Evolutionary conservation across 2,888 invertebrate genomes (phyloP).

Genomic region (Pseudoips prasinana): DNA sequence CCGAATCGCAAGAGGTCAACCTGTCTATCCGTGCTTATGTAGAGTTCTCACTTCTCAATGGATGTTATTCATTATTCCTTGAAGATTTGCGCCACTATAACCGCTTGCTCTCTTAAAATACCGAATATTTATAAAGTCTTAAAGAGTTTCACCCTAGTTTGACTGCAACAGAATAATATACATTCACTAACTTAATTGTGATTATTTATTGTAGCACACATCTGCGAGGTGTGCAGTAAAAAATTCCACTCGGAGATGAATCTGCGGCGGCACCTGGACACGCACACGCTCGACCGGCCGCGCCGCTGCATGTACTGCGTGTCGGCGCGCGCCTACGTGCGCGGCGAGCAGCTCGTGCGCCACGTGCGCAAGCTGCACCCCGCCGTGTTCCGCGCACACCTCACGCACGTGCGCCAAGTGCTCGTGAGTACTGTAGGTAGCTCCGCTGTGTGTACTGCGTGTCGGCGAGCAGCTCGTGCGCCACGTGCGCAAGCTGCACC

Average conservation of each 20-base stretch:
- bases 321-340: slow-evolving; percentile 86
- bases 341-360: slow-evolving; percentile 89
- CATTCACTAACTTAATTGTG: too few species aligned
- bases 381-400: slow-evolving; percentile 79
- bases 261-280: slow-evolving; percentile 86
- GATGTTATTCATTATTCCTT: too few species aligned
- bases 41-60: too few species aligned
- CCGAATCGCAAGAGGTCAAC: too few species aligned
- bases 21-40: too few species aligned
- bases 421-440: slow-evolving; percentile 63
- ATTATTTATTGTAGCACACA: slow-evolving; percentile 45
- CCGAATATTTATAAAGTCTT: too few species aligned
- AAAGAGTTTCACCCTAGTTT: too few species aligned
- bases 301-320: slow-evolving; percentile 89
- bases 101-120: too few species aligned
- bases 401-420: slow-evolving; percentile 58
- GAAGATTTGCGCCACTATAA: too few species aligned
- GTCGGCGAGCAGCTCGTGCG: slow-evolving; percentile 86
- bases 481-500: slow-evolving; percentile 88
- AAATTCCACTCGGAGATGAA: slow-evolving; percentile 85
- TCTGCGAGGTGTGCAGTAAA: slow-evolving; percentile 83
- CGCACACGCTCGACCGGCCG: slow-evolving; percentile 88
- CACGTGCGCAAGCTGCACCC: slow-evolving; percentile 89
- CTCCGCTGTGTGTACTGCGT: slow-evolving; percentile 89
- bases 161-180: too few species aligned